Evolutionary conservation across 2,797 vertebrate genomes (phyloP).

Genomic region (Parauchenoglanis ngamensis): DNA sequence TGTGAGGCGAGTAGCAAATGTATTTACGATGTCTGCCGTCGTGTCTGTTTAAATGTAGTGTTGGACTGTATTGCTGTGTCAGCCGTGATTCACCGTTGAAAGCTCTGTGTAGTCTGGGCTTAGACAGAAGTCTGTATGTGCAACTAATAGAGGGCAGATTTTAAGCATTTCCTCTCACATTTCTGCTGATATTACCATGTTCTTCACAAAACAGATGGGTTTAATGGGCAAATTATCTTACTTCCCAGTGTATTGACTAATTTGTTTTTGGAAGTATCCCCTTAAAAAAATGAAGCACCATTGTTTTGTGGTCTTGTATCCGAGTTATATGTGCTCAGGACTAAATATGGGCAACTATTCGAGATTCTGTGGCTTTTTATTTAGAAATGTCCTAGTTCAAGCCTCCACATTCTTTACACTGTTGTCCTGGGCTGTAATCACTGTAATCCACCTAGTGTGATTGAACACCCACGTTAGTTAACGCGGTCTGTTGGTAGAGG

Average conservation of each 20-base stretch:
- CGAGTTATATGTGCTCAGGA: not conserved
- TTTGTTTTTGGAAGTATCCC: not conserved
- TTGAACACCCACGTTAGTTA: not conserved
- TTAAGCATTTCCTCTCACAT: no score
- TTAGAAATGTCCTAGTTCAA: not conserved
- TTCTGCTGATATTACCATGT: not conserved
- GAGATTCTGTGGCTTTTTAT: not conserved
- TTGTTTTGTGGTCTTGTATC: not conserved
- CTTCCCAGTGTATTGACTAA: not conserved
- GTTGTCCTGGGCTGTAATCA: not conserved
- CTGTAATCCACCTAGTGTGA: constrained; percentile 5
- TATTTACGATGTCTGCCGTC: not conserved
- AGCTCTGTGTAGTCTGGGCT: not conserved
- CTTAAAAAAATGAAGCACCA: not conserved
- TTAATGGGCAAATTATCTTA: not conserved
- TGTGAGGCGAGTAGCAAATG: not conserved
- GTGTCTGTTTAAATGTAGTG: not conserved
- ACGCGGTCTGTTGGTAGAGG: not conserved
- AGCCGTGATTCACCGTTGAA: not conserved
- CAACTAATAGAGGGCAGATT: not conserved
- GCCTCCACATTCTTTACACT: constrained; percentile 3
- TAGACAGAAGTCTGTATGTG: not conserved
- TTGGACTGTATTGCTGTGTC: not conserved
- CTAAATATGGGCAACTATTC: not conserved
- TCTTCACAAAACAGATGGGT: not conserved